Evolutionary conservation across 2,888 invertebrate species (phyloP).

Genomic region (Anaspis maculata): DNA sequence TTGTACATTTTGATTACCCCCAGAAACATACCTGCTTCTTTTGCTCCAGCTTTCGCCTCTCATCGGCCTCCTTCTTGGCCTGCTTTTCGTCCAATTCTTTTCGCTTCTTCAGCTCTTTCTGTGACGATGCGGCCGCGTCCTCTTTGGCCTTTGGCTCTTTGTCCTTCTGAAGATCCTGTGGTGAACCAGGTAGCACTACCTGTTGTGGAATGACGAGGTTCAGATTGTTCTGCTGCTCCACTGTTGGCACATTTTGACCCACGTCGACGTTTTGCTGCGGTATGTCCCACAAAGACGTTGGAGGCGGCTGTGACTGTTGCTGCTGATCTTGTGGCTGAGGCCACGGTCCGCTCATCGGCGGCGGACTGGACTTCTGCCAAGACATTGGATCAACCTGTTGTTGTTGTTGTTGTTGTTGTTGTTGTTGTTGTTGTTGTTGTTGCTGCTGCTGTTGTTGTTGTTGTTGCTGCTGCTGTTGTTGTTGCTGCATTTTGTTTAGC

Average conservation of each 20-base stretch:
- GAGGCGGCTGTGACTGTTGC: constrained; percentile 27
- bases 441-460: constrained; percentile 12
- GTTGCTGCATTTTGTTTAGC: constrained; percentile 26
- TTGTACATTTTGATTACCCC: too few relatives aligned
- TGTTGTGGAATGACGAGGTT: too few relatives aligned
- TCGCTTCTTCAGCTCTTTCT: constrained; percentile 44
- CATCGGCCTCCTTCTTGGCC: constrained; percentile 45
- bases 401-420: constrained; percentile 17
- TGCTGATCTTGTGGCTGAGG: constrained; percentile 18
- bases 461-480: constrained; percentile 26
- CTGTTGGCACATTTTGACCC: constrained; percentile 12
- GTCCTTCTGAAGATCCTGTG: constrained; percentile 16
- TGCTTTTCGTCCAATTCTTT: constrained; percentile 43
- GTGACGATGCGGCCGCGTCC: constrained; percentile 30
- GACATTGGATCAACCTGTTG: constrained; percentile 31
- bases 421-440: constrained; percentile 27
- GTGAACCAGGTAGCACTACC: too few relatives aligned
- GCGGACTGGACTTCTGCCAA: constrained; percentile 37
- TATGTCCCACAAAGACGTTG: constrained; percentile 38
- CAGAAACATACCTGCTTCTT: too few relatives aligned
- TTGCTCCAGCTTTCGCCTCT: constrained; percentile 45
- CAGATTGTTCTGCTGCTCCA: constrained; percentile 16
- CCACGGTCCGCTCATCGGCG: constrained; percentile 18
- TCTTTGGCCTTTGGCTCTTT: constrained; percentile 28
- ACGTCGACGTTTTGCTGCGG: too few relatives aligned